Conservation (phyloP, 2,113 vertebrate species). For the Heloderma charlesbogerti region DNA sequence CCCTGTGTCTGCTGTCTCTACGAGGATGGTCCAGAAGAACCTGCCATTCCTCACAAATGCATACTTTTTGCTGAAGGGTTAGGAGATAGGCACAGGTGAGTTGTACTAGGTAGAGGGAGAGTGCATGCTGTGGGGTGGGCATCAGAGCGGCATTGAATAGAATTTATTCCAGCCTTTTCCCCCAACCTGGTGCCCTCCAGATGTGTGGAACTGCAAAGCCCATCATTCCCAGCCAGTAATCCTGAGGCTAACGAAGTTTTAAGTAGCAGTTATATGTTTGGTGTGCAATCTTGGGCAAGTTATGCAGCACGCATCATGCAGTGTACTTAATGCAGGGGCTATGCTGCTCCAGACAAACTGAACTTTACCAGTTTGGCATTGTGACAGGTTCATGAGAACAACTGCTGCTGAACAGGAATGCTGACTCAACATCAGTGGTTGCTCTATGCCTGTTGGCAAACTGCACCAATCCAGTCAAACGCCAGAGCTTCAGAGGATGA, state of each 20-base stretch:
- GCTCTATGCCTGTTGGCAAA: background rate
- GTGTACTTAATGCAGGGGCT: background rate
- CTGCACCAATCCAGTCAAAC: too few species aligned
- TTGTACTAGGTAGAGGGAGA: background rate
- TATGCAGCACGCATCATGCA: background rate
- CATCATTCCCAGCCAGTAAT: background rate
- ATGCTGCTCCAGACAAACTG: background rate
- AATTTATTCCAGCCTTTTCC: background rate
- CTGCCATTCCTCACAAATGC: background rate
- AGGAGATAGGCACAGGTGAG: background rate
- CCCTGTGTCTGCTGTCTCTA: background rate
- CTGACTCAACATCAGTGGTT: background rate
- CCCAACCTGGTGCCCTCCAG: too few species aligned
- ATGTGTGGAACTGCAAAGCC: too few species aligned
- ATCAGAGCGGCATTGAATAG: background rate
- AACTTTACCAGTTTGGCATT: background rate
- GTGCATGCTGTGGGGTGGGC: too few species aligned
- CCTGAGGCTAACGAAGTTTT: background rate
- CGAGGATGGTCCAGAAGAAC: too few species aligned
- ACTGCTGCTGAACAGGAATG: background rate
- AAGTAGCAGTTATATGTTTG: background rate
- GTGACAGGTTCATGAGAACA: background rate
- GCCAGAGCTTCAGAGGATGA: background rate
- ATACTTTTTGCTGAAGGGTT: background rate
- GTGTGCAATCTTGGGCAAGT: background rate